Evolutionary conservation across 2,113 vertebrate genomes (phyloP).

Genomic region (Myrmecophaga tridactyla): DNA sequence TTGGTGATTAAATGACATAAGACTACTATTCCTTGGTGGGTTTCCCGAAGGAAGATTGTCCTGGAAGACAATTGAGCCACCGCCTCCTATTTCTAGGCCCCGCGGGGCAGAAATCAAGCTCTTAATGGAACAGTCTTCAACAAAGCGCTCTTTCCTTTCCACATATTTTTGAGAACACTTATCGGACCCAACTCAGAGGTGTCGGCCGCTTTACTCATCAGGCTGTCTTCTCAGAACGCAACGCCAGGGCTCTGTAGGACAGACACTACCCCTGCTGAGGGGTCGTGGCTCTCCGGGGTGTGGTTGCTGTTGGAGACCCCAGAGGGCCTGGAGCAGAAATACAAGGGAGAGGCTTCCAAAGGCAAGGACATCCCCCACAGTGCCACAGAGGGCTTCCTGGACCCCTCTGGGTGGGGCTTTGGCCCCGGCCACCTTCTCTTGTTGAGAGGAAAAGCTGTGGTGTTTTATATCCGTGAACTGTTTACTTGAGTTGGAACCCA

Average conservation of each 20-base stretch:
- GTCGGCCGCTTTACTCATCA: neutral
- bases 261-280: neutral
- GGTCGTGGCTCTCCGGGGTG: no score
- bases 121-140: neutral
- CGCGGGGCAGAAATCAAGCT: conserved; percentile 38
- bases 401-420: accelerated
- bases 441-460: neutral
- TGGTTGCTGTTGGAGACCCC: neutral
- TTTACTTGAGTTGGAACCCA: accelerated
- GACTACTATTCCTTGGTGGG: conserved; percentile 91
- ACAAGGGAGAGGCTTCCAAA: neutral
- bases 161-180: neutral
- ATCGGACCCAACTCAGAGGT: neutral
- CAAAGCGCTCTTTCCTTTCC: accelerated
- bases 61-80: conserved; percentile 71
- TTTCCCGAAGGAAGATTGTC: conserved; percentile 83
- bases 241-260: conserved; percentile 35
- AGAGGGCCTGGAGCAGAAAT: accelerated
- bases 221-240: neutral
- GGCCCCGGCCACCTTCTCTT: neutral
- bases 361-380: neutral
- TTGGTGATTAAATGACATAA: conserved; percentile 91
- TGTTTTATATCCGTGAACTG: accelerated
- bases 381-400: accelerated
- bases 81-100: conserved; percentile 1